Percentiles rank a stretch among this genome's conserved stretches.
Evolutionary conservation across 2,113 vertebrate species (phyloP).

Genomic region (Nyctereutes procyonoides): DNA sequence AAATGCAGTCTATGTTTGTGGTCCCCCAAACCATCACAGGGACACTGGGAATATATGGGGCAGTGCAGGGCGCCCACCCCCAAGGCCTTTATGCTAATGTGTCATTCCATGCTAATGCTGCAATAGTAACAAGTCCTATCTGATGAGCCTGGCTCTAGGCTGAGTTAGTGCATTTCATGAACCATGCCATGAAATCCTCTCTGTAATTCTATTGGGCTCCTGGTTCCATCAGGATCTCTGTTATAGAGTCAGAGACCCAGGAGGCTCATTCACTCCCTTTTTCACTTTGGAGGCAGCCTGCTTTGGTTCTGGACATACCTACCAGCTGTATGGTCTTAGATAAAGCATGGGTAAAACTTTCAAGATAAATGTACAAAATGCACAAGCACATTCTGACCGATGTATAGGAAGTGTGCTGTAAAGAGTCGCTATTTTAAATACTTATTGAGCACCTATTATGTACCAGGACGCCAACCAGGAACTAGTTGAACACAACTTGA

Average conservation of each 20-base stretch:
- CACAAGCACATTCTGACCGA: not conserved
- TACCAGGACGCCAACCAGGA: not conserved
- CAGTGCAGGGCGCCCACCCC: accelerated
- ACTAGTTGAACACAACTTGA: not conserved
- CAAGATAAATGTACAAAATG: not conserved
- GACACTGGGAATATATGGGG: not conserved
- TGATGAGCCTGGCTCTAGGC: not conserved
- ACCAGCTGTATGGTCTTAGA: not conserved
- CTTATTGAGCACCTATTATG: not conserved
- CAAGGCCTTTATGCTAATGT: not conserved
- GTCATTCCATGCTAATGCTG: accelerated
- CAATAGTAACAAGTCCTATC: not conserved
- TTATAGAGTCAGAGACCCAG: not conserved
- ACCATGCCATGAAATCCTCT: not conserved
- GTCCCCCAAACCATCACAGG: not conserved
- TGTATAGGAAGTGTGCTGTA: not conserved
- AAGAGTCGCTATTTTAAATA: not conserved
- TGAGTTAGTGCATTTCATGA: not conserved
- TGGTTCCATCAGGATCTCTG: not conserved
- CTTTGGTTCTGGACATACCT: not conserved
- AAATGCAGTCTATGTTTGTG: not conserved
- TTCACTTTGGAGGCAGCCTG: not conserved
- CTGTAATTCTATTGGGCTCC: not conserved
- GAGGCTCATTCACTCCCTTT: not conserved
- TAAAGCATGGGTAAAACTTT: not conserved